Evolutionary conservation across 2,797 vertebrate species (phyloP).

Genomic region (Yasuhikotakia modesta): DNA sequence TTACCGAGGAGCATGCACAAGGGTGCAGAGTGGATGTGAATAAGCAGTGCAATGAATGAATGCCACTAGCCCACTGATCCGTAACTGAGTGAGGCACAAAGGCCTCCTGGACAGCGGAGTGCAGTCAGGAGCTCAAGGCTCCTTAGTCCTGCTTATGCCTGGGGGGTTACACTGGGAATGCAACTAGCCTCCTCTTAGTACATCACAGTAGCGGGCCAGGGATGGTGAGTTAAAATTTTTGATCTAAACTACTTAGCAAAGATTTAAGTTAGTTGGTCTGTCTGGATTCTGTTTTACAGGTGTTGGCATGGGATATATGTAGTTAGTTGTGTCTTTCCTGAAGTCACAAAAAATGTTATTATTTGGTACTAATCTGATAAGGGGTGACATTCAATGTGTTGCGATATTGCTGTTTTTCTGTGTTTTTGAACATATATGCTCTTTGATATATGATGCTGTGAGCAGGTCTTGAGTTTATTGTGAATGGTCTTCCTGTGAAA

Average conservation of each 20-base stretch:
- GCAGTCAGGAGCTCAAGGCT: slow-evolving; percentile 35
- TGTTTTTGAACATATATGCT: not conserved
- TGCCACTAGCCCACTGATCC: slow-evolving; percentile 61
- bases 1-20: slow-evolving; percentile 45
- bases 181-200: slow-evolving; percentile 3
- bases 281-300: not conserved
- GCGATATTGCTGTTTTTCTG: not conserved
- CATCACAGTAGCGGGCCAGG: not conserved
- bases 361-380: not conserved
- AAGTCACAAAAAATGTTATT: not conserved
- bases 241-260: not conserved
- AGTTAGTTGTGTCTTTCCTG: not conserved
- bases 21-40: slow-evolving; percentile 7
- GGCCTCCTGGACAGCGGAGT: slow-evolving; percentile 55
- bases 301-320: not conserved
- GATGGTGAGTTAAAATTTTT: slow-evolving; percentile 43
- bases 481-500: slow-evolving; percentile 34
- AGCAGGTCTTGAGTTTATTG: slow-evolving; percentile 13
- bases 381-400: not conserved
- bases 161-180: slow-evolving; percentile 8
- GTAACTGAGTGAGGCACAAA: slow-evolving; percentile 63
- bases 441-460: not conserved
- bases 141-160: slow-evolving; percentile 27
- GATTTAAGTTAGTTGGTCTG: not conserved
- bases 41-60: slow-evolving; percentile 55